Base-by-base conservation (phyloP, 2,888 invertebrate species). In the Drosophila buzzatii region DNA sequence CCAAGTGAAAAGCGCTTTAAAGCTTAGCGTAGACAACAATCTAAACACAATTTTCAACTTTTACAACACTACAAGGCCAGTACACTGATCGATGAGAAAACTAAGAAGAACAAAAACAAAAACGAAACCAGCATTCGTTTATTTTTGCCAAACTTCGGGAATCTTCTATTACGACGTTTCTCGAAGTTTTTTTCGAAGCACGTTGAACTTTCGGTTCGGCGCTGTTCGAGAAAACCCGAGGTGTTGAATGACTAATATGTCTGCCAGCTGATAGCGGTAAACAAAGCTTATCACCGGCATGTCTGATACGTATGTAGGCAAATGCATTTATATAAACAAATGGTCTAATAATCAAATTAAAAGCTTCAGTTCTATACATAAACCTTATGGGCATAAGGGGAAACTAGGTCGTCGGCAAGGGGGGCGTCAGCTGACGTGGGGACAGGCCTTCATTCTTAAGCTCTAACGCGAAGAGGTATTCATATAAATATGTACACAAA, bases 261-360 rank as follows among this genome's bases (percentile, higher is more conserved):
- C 41, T 18, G 39, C 23, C 35, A 37, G 23, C 49, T 70, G 79
- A 80, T 80, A 79, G 63, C 47, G 57, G 20, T 42, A 27, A 41
- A 31, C 45, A 56, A 55, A 55, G 55, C 71, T 80, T 80, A 78
- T 78, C 78, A 72, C 78, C 78, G 80, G 77, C 77, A 76, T 57
- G 35, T 44, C 44, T 41, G 31, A 31, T 58, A 45, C n/a, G 61
- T 58, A 45, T 14, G 61, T 58, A 59, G 57, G 63, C 59, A 74
- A 73, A 56, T 59, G 37, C 20, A 41, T 45, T 66, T 76, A 56
- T 66, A 67, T 47, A 73, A 77, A 56, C 59, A 60, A 76, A 31
- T 62, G 49, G 37, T 14, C 45, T 37, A 56, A 67, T 52, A 56
- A 72, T 49, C 35, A 59, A 66, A 27, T 18, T 31, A 37, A 42